Conservation (phyloP, 2,113 vertebrate genomes). For the Pseudopodoces humilis region DNA sequence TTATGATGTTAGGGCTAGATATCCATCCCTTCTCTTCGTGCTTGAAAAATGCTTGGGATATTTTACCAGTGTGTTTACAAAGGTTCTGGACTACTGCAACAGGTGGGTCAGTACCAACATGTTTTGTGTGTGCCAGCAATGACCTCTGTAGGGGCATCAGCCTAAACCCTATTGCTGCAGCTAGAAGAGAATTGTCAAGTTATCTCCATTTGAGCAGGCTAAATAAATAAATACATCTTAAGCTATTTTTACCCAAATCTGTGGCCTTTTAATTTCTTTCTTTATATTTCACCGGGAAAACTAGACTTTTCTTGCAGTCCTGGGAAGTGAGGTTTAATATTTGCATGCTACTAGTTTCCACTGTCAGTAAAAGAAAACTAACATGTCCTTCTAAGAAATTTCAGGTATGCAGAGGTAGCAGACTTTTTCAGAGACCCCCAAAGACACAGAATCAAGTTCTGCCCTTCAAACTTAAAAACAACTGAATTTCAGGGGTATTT, state of each 20-base stretch:
- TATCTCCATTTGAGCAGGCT: background rate
- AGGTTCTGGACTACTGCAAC: background rate
- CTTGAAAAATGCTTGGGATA: background rate
- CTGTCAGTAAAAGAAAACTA: background rate
- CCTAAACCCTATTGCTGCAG: background rate
- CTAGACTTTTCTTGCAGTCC: background rate
- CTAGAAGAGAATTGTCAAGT: background rate
- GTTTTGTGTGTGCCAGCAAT: fast-evolving
- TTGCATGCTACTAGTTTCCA: background rate
- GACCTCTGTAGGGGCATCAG: background rate
- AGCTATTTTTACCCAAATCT: background rate
- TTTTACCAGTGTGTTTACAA: background rate
- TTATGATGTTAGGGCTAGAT: background rate
- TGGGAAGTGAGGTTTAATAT: background rate
- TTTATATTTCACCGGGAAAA: background rate
- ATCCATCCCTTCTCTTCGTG: background rate
- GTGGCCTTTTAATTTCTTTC: background rate
- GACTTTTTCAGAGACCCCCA: background rate
- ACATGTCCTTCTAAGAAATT: background rate
- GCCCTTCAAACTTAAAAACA: background rate
- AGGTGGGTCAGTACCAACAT: background rate
- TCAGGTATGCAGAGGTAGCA: background rate
- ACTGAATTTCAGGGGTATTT: background rate
- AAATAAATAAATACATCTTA: background rate
- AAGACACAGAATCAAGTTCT: background rate